Base-by-base conservation (phyloP, 2,113 vertebrate genomes). In the Ramphastos sulfuratus region DNA sequence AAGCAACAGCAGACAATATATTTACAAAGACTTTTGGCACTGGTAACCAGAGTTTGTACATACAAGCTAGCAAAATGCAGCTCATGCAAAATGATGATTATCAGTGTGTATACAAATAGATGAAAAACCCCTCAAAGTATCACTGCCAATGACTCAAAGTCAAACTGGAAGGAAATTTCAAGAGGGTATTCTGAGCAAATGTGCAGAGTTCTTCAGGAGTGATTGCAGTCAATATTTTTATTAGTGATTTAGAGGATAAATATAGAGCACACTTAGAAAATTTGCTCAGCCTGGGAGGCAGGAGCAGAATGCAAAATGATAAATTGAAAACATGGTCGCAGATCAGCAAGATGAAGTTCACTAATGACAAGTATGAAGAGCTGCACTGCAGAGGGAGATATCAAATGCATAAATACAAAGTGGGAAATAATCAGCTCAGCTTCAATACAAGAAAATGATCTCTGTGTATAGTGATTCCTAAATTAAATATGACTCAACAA, bases 171-270 rank as follows among this genome's bases (percentile, higher is more conserved):
- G 61, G 39, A 86, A 90, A 92, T 95, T 88, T 95, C 92, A 93
- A 92, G 92, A 82, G 92, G 79, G 50, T 44, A 9, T 93, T 90
- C 73, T 1, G 9, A 93, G 92, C 94, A 95, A 95, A 88, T 96
- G 95, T 92, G 90, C 89, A 82, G 89, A 95, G 91, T 92, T 96
- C 94, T 89, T 94, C 91, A 93, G 70, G 80, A 24, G 61, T 93
- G 81, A 94, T 96, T 94, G 82, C 70, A 86, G 91, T 96, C 90
- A 96, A 95, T 96, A 96, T 96, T 96, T 94, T 95, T 96, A 94
- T 94, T 96, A 93, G 91, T 69, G 74, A 92, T 95, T 95, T 95
- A 80, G 81, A 84, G 44, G 92, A 94, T 95, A 93, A 96, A 93
- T 92, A 89, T 79, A 85, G 86, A 95, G 84, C 76, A 31, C 74